Evolutionary conservation across 2,797 vertebrate genomes (phyloP).

Genomic region (Coranthus polyacanthus): DNA sequence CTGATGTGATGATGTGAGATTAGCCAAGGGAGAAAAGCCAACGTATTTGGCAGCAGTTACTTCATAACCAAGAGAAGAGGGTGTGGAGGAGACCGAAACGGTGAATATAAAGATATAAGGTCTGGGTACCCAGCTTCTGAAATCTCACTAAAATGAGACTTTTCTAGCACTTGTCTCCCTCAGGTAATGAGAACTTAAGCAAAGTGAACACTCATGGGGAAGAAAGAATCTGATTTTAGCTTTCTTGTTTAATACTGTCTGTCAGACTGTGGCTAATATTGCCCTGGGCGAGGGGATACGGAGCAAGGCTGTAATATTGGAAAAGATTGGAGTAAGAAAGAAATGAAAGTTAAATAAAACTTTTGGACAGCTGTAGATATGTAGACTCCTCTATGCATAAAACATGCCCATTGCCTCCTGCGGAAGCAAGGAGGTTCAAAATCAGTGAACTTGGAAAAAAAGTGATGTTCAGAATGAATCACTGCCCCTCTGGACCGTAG

Average conservation of each 20-base stretch:
- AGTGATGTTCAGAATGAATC: constrained; percentile 23
- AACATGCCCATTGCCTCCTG: constrained; percentile 30
- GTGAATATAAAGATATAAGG: constrained; percentile 77
- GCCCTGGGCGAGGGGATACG: constrained; percentile 63
- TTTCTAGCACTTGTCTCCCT: constrained; percentile 63
- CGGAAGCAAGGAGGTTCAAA: constrained; percentile 34
- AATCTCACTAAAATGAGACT: constrained; percentile 75
- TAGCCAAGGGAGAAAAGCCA: constrained; percentile 84
- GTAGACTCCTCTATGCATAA: constrained; percentile 58
- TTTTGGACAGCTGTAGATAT: constrained; percentile 59
- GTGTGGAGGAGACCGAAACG: constrained; percentile 77
- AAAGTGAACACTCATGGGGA: constrained; percentile 76
- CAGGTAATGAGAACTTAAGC: constrained; percentile 77
- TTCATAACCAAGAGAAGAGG: constrained; percentile 77
- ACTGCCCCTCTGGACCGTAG: constrained; percentile 6
- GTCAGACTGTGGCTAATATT: constrained; percentile 73
- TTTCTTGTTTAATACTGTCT: constrained; percentile 77
- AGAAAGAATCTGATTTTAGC: constrained; percentile 73
- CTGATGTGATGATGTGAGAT: constrained; percentile 90
- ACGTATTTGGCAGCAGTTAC: constrained; percentile 77
- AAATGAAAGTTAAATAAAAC: constrained; percentile 67
- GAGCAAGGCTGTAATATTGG: constrained; percentile 65
- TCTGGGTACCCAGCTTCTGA: constrained; percentile 60
- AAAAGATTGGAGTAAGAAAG: constrained; percentile 57
- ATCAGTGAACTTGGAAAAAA: constrained; percentile 24